Percentiles rank a stretch among this genome's conserved stretches.
These are phyloP conservation scores for Aegithalos caudatus DNA, from an alignment of 2,113 vertebrate species.

Conservation along the genomic window DNA sequence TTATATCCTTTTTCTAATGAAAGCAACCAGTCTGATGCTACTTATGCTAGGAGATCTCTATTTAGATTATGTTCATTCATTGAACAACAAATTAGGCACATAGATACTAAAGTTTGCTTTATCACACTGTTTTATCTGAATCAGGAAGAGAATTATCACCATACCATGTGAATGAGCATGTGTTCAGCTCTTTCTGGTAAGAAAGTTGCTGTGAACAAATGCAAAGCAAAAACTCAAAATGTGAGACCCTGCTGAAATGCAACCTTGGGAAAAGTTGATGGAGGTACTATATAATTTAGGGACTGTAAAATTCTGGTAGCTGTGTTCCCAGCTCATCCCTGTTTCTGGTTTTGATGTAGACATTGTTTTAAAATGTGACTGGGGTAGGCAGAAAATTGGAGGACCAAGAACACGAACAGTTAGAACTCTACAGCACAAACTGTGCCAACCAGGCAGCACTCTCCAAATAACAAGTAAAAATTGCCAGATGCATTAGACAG, in stretches of 20 bases:
- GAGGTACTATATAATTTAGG: background rate
- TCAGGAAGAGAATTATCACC: background rate
- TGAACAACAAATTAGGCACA: slow-evolving; percentile 6
- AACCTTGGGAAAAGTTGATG: background rate
- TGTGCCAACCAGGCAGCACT: background rate
- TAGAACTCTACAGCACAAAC: background rate
- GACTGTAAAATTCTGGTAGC: background rate
- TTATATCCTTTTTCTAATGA: background rate
- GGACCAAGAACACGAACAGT: background rate
- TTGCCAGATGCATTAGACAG: background rate
- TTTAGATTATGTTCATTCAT: background rate
- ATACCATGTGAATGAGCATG: background rate
- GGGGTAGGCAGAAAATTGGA: background rate
- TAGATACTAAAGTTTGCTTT: background rate
- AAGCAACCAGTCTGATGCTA: background rate
- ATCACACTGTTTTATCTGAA: slow-evolving; percentile 5
- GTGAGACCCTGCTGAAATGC: background rate
- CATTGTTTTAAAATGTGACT: background rate
- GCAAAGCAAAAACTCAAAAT: background rate
- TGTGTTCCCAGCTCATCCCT: background rate
- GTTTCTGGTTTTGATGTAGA: background rate
- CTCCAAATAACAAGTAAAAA: background rate
- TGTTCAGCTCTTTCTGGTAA: background rate
- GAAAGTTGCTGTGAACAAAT: background rate
- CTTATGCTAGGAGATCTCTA: background rate